A percentile compares a stretch with the other conserved stretches of the same genome.
These are phyloP conservation scores for Glomeris marginata DNA, from an alignment of 2,888 invertebrate genomes.

Conservation along the genomic window DNA sequence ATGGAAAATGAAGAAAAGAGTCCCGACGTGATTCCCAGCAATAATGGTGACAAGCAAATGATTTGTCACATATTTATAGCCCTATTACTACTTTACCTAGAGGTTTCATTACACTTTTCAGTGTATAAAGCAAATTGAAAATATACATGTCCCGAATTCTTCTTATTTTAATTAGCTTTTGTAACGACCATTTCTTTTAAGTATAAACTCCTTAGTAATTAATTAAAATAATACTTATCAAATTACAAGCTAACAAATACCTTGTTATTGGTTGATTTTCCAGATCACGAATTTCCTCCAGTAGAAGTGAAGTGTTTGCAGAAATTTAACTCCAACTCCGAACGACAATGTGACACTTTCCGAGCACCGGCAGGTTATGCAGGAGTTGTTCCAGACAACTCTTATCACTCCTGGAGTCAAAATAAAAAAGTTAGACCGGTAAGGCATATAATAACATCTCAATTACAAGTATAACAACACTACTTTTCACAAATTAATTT, in stretches of 20 bases:
- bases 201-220: no score
- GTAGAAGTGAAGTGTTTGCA: constrained; percentile 16
- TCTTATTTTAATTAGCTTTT: no score
- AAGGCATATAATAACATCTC: no score
- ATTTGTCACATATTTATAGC: no score
- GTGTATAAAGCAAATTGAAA: no score
- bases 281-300: constrained; percentile 15
- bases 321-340: constrained; percentile 7
- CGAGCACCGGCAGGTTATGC: constrained; percentile 2
- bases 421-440: constrained; percentile 11
- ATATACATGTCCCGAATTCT: neutral
- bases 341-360: constrained; percentile 7
- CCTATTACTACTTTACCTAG: no score
- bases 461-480: no score
- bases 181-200: no score
- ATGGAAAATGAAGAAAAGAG: constrained; percentile 40
- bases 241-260: neutral
- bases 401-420: constrained; percentile 9
- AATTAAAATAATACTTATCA: no score
- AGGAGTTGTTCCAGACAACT: constrained; percentile 1
- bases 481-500: neutral
- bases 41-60: constrained; percentile 35
- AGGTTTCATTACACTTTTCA: no score
- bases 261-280: constrained; percentile 6
- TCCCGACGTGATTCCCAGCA: constrained; percentile 43